Conservation (phyloP, 2,113 vertebrate species). For the Melanotaenia duboulayi region DNA sequence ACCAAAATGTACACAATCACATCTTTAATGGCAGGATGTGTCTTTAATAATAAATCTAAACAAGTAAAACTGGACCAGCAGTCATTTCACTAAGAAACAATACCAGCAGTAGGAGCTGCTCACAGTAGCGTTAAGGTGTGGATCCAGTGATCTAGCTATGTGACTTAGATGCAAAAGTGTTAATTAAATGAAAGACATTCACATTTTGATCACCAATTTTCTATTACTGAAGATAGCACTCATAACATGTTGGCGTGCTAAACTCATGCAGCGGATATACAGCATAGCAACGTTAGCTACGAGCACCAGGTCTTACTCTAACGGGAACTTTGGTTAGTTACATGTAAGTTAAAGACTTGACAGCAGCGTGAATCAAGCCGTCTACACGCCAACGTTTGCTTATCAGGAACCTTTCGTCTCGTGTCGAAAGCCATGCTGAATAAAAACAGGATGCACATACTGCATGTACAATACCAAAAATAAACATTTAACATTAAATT, state of each 20-base stretch:
- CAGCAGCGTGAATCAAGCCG: not conserved
- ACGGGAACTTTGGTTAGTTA: conserved; percentile 1
- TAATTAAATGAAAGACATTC: conserved; percentile 48
- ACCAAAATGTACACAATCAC: too few relatives aligned
- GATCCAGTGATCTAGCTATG: conserved; percentile 60
- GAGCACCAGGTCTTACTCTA: conserved; percentile 21
- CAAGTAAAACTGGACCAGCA: conserved; percentile 36
- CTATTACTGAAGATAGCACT: conserved; percentile 20
- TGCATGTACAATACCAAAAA: conserved; percentile 51
- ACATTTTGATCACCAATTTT: conserved; percentile 56
- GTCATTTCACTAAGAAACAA: conserved; percentile 51
- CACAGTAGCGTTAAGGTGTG: conserved; percentile 31
- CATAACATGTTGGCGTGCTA: conserved; percentile 22
- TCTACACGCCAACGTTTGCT: not conserved
- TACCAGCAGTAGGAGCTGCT: conserved; percentile 38
- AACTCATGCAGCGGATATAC: conserved; percentile 55
- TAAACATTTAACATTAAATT: conserved; percentile 70
- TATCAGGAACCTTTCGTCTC: not conserved
- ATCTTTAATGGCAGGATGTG: not conserved
- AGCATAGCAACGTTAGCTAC: conserved; percentile 25
- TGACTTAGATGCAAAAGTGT: conserved; percentile 32
- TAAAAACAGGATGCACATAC: conserved; percentile 47
- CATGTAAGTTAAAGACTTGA: conserved; percentile 21
- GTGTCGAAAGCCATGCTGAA: conserved; percentile 5
- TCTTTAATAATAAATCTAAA: conserved; percentile 73